Base-by-base conservation (phyloP, 2,888 invertebrate species). In the Neoascia interrupta region DNA sequence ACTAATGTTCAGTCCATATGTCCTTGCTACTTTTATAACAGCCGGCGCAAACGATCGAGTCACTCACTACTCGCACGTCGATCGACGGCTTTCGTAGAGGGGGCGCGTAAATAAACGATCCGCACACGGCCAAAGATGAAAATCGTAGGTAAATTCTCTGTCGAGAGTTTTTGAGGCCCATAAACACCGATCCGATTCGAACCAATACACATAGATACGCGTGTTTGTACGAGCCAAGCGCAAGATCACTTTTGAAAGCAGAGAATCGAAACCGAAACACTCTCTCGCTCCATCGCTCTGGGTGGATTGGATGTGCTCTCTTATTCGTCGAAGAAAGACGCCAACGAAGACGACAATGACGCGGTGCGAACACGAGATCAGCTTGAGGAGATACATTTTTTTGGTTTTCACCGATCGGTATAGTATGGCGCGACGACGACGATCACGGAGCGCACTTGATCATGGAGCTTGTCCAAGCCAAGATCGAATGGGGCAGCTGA, bases 11-110 rank as follows among this genome's bases (percentile, higher is more conserved):
- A 86, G 85, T 86, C 84, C 85, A 86, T 87, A 88, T 88, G 87
- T 88, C 88, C 88, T 88, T 88, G 88, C 88, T 84, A 87, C 88
- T 88, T 88, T 88, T 88, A 88, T 88, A 88, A 87, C 86, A 86
- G 82, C 83, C 85, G 87, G 84, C 84, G 85, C 70, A 63, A 66
- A 80, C 80, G 74, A 81, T 75, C 74, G 56, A 63, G 56, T 66
- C 69, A 83, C 81, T 82, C 81, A 72, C 70, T 69, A 73, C 63
- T 80, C 81, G 81, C 69, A 28, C 75, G 58, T 76, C 49, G 63
- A 81, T 70, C 64, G 73, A 76, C 58, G 61, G 58, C 53, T 56
- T 41, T 69, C 61, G 70, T 58, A 58, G 49, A 66, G 56, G 68
- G 69, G 63, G 80, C 61, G 80, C 73, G 45, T 79, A 61, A 79